Percentiles rank a stretch among this genome's conserved stretches.
These are phyloP conservation scores for Pseudomyrmex concolor DNA, from an alignment of 1,140 invertebrate species.

Conservation along the genomic window DNA sequence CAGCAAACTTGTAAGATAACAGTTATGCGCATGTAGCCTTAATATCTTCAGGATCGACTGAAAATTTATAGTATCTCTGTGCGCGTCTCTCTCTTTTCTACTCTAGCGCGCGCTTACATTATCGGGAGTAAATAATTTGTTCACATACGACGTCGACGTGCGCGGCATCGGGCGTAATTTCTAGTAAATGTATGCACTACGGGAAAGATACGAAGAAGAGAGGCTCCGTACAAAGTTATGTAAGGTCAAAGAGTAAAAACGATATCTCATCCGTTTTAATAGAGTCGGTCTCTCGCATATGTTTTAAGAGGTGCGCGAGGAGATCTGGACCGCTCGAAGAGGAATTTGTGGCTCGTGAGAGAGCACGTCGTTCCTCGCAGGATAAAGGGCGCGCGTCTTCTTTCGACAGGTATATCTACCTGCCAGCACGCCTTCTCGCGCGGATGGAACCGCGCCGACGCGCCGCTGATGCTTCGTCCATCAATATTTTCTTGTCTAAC, in stretches of 20 bases:
- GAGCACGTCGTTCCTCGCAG: slow-evolving; percentile 59
- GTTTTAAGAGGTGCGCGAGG: slow-evolving; percentile 48
- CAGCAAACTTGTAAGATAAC: slow-evolving; percentile 6
- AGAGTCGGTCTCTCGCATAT: slow-evolving; percentile 51
- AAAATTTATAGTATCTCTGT: slow-evolving; percentile 23
- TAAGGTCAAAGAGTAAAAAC: slow-evolving; percentile 58
- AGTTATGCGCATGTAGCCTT: slow-evolving; percentile 20
- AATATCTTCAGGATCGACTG: neutral
- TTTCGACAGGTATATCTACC: slow-evolving; percentile 70
- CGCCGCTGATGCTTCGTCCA: slow-evolving; percentile 18
- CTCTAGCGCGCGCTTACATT: slow-evolving; percentile 3
- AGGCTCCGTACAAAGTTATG: slow-evolving; percentile 28
- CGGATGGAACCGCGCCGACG: slow-evolving; percentile 1
- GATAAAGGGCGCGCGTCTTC: slow-evolving; percentile 59
- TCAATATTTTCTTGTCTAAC: slow-evolving; percentile 30
- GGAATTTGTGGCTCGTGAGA: slow-evolving; percentile 61
- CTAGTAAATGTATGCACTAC: slow-evolving; percentile 48
- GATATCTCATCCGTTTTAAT: slow-evolving; percentile 54
- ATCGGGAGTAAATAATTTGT: slow-evolving; percentile 55
- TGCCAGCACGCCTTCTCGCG: slow-evolving; percentile 49
- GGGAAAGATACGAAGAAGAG: slow-evolving; percentile 23
- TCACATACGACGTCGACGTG: slow-evolving; percentile 21
- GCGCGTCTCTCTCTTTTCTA: slow-evolving; percentile 11
- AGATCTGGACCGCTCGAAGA: slow-evolving; percentile 62
- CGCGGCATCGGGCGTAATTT: slow-evolving; percentile 50